Base-by-base conservation (phyloP, 2,797 vertebrate species). In the Tokudaia tokunoshimensis region DNA sequence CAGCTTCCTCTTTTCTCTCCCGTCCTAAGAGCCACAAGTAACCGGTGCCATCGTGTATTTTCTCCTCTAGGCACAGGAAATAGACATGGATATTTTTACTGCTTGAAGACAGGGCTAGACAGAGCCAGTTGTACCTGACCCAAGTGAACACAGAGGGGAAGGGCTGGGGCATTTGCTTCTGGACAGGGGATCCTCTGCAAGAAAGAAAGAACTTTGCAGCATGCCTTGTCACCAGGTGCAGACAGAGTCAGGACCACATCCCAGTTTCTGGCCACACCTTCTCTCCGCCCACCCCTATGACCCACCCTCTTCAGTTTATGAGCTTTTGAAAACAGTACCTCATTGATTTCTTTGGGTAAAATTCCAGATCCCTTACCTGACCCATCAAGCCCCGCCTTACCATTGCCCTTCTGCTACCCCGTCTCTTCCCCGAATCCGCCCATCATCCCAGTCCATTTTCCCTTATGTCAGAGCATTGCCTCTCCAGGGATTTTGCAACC, bases 241-340 rank as follows among this genome's bases (percentile, higher is more conserved):
- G 29, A 61, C 41, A 76, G 41, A 95, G 72, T 41, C 22, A 59
- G 65, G 70, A 29, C 37, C 47, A 14, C 22, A 76, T 72, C 29
- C 83, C 74, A 17, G 1, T 84, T 65, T 76, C 31, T 70, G 55
- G 57, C 47, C 65, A 88, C 47, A 79, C 65, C 6, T 63, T 34
- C 47, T 92, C 72, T 84, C 50, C 72, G 63, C 34, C 75, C 78
- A 41, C 17, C n/a, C 24, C 44, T n/a, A 8, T 75, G 37, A 31
- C 26, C 50, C 70, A 63, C 15, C 20, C 41, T 80, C 22, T 86
- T 50, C 41, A 5, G 22, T 85, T 19, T 72, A 26, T 92, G 88
- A 89, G 24, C 37, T 96, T 94, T 93, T 20, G 7, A 92, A 59
- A 89, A 78, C 29, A 61, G 70, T 37, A 14, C 12, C 74, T 74